phyloP scores from a whole-genome alignment of 2,888 invertebrate species.

The Chrysolina oricalcia region DNA sequence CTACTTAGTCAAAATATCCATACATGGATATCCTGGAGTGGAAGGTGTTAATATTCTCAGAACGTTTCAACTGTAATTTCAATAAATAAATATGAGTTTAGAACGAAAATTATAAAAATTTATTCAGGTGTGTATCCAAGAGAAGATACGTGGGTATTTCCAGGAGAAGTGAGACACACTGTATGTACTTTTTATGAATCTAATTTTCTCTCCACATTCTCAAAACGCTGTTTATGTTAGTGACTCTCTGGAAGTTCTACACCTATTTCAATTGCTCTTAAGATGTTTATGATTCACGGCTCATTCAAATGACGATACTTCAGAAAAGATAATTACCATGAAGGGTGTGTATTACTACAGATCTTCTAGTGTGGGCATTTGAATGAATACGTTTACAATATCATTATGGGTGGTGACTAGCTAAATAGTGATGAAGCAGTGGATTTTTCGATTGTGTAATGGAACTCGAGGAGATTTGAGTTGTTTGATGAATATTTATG shows the following conservation, averaged over 20 bases:
- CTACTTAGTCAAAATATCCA: too few relatives aligned
- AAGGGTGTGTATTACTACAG: conserved; percentile 35
- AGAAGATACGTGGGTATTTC: too few relatives aligned
- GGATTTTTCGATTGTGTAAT: conserved; percentile 16
- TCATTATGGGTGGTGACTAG: conserved; percentile 28
- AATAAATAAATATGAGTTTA: too few relatives aligned
- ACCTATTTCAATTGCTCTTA: not conserved
- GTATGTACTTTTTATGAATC: too few relatives aligned
- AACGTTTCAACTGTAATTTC: too few relatives aligned
- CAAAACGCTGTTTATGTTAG: too few relatives aligned
- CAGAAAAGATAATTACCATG: conserved; percentile 18
- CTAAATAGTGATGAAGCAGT: conserved; percentile 16
- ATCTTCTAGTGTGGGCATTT: conserved; percentile 37
- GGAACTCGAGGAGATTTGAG: not conserved
- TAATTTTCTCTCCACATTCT: too few relatives aligned
- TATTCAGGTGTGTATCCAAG: too few relatives aligned
- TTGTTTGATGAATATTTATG: conserved; percentile 47
- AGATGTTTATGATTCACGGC: conserved; percentile 6
- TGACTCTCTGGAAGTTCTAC: not conserved
- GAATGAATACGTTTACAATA: conserved; percentile 40
- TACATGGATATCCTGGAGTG: too few relatives aligned
- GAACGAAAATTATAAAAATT: too few relatives aligned
- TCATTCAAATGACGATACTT: not conserved
- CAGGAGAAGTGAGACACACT: too few relatives aligned
- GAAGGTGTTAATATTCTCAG: too few relatives aligned